Evolutionary conservation across 1,140 invertebrate genomes (phyloP).

Genomic region (Ceratina calcarata): DNA sequence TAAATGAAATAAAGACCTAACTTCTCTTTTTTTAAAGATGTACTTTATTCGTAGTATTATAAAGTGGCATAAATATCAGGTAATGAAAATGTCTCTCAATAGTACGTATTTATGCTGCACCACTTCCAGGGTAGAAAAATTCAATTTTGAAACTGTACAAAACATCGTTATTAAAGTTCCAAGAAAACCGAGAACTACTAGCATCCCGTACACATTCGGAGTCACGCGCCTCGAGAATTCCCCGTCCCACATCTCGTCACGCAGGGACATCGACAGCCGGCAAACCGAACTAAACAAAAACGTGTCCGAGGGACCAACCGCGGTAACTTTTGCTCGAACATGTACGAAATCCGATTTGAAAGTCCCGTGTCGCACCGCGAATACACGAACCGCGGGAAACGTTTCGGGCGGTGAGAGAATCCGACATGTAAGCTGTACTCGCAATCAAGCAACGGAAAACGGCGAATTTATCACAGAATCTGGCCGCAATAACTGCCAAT

Average conservation of each 20-base stretch:
- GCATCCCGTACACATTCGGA: no score
- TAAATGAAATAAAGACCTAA: no score
- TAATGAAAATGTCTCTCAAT: not conserved
- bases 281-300: no score
- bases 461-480: conserved; percentile 1
- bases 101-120: not conserved
- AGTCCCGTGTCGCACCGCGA: not conserved
- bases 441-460: conserved; percentile 11
- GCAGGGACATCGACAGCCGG: not conserved
- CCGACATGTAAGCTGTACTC: conserved; percentile 1
- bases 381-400: not conserved
- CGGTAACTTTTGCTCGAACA: not conserved
- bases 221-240: not conserved
- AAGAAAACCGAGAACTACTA: not conserved
- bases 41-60: no score
- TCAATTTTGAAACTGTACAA: not conserved
- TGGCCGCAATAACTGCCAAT: conserved; percentile 24
- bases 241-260: not conserved
- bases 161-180: not conserved
- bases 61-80: no score
- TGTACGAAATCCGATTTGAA: conserved; percentile 15
- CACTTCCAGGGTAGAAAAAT: not conserved
- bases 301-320: not conserved
- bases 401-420: not conserved
- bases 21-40: no score